phyloP scores from a whole-genome alignment of 2,797 vertebrate genomes.

The Cynopterus sphinx region DNA sequence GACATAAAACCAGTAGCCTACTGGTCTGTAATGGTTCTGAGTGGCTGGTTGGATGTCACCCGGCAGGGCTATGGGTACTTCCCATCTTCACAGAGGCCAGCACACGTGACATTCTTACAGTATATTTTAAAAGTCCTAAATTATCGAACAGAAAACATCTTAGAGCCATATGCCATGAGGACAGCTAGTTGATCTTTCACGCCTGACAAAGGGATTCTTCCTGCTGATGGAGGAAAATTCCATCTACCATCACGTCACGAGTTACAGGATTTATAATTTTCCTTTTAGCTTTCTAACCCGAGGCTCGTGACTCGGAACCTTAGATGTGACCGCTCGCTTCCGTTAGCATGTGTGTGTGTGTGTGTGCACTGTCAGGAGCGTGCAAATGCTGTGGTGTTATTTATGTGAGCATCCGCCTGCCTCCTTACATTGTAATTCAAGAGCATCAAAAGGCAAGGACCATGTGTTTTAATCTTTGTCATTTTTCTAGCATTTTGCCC shows the following conservation, averaged over 20 bases:
- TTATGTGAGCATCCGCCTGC: not conserved
- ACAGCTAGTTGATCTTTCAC: not conserved
- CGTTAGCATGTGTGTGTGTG: not conserved
- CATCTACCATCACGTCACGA: not conserved
- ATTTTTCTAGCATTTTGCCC: not conserved
- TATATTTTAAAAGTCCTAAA: not conserved
- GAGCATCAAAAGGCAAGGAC: not conserved
- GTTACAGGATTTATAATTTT: not conserved
- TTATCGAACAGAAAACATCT: not conserved
- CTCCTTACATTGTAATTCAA: not conserved
- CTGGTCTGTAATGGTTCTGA: not conserved
- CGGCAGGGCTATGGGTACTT: fast-evolving
- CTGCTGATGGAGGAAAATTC: not conserved
- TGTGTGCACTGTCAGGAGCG: not conserved
- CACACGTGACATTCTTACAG: not conserved
- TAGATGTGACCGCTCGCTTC: not conserved
- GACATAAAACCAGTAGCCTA: not conserved
- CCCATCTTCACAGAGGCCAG: not conserved
- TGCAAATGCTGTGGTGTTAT: not conserved
- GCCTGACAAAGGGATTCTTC: not conserved
- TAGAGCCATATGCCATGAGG: not conserved
- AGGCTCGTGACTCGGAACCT: not conserved
- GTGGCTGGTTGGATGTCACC: not conserved
- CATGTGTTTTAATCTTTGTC: not conserved
- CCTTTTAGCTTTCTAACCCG: not conserved